Evolutionary conservation across 2,888 invertebrate species (phyloP).

Genomic region (Nephrocerus scutellatus): DNA sequence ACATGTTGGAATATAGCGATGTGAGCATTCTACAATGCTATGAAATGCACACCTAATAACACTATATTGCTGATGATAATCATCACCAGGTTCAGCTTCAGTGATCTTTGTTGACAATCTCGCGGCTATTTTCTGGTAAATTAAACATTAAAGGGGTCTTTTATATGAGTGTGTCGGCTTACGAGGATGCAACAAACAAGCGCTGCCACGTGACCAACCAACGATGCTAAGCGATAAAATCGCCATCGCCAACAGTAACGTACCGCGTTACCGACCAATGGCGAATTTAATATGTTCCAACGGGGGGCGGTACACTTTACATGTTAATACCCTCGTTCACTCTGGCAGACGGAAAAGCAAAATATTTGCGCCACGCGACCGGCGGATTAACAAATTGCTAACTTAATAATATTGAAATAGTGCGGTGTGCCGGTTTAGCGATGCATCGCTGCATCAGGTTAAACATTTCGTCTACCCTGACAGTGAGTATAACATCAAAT

Average conservation of each 20-base stretch:
- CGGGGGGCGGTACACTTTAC: not conserved
- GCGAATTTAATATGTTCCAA: slow-evolving; percentile 3
- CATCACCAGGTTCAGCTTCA: too few relatives aligned
- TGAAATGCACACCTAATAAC: too few relatives aligned
- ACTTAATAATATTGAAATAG: slow-evolving; percentile 11
- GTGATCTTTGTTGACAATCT: slow-evolving; percentile 30
- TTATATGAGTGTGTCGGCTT: slow-evolving; percentile 21
- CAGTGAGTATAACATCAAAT: too few relatives aligned
- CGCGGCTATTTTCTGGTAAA: slow-evolving; percentile 36
- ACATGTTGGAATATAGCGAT: too few relatives aligned
- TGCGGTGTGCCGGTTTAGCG: too few relatives aligned
- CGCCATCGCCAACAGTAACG: not conserved
- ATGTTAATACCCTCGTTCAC: slow-evolving; percentile 7
- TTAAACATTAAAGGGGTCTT: slow-evolving; percentile 29
- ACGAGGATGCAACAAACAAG: slow-evolving; percentile 20
- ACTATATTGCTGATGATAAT: too few relatives aligned
- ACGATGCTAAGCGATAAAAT: not conserved
- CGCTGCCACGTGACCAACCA: slow-evolving; percentile 12
- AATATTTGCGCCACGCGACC: slow-evolving; percentile 21
- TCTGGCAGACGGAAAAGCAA: slow-evolving; percentile 10
- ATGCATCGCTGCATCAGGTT: too few relatives aligned
- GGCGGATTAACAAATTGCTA: slow-evolving; percentile 24
- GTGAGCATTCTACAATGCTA: too few relatives aligned
- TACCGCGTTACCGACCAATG: slow-evolving; percentile 1
- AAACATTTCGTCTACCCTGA: too few relatives aligned